A percentile compares a stretch with the other conserved stretches of the same genome.
These are phyloP conservation scores for Danio aesculapii DNA, from an alignment of 2,797 vertebrate genomes.

Conservation along the genomic window DNA sequence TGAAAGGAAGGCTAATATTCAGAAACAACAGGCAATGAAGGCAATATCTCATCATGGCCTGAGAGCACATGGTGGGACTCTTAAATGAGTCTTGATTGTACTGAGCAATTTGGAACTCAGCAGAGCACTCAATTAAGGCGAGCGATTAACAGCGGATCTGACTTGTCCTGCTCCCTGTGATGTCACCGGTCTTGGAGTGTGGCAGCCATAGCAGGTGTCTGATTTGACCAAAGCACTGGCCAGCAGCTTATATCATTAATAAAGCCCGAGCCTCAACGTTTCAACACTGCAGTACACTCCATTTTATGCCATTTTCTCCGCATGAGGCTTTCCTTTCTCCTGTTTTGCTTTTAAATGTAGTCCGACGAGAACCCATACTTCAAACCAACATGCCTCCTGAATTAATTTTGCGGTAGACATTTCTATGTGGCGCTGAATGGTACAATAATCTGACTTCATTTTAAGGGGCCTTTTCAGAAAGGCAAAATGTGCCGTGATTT, in stretches of 20 bases:
- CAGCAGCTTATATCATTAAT: slow-evolving; percentile 63
- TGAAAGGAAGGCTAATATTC: slow-evolving; percentile 63
- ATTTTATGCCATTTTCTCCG: slow-evolving; percentile 63
- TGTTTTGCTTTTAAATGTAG: slow-evolving; percentile 58
- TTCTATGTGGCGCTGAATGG: slow-evolving; percentile 41
- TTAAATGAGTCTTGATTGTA: slow-evolving; percentile 65
- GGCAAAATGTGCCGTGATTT: slow-evolving; percentile 29
- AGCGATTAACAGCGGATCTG: slow-evolving; percentile 59
- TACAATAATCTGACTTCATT: slow-evolving; percentile 37
- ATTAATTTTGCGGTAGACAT: slow-evolving; percentile 41
- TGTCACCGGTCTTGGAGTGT: slow-evolving; percentile 62
- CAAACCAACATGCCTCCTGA: slow-evolving; percentile 54
- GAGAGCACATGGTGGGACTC: slow-evolving; percentile 62
- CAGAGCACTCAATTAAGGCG: slow-evolving; percentile 61
- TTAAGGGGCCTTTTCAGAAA: slow-evolving; percentile 19
- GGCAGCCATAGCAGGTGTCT: slow-evolving; percentile 63
- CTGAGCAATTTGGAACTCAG: slow-evolving; percentile 63
- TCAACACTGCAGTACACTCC: slow-evolving; percentile 56
- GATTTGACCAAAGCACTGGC: slow-evolving; percentile 65
- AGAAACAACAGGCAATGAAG: slow-evolving; percentile 62
- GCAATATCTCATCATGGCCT: slow-evolving; percentile 61
- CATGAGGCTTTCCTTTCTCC: slow-evolving; percentile 57
- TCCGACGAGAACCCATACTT: slow-evolving; percentile 51
- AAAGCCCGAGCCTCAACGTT: slow-evolving; percentile 59
- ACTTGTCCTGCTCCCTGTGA: slow-evolving; percentile 61